Conservation (phyloP, 2,888 invertebrate genomes). For the Stenotaenia linearis region DNA sequence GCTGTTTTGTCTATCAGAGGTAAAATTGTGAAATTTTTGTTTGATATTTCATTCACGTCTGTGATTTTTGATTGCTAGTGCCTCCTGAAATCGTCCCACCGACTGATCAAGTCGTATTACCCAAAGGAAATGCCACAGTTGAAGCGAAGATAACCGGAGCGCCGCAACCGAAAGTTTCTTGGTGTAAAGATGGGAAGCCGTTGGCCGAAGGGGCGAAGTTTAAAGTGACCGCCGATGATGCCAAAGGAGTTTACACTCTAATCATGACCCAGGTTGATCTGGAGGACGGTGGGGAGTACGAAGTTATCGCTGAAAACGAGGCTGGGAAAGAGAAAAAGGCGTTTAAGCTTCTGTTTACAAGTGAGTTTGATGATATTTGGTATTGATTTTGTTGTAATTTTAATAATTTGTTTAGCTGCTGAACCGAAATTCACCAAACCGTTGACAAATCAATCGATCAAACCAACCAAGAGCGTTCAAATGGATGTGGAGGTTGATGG, state of each 20-base stretch:
- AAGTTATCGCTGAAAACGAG: constrained; percentile 69
- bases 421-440: constrained; percentile 45
- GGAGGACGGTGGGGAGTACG: constrained; percentile 72
- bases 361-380: constrained; percentile 30
- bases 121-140: constrained; percentile 31
- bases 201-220: constrained; percentile 39
- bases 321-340: constrained; percentile 61
- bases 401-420: constrained; percentile 39
- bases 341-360: constrained; percentile 35
- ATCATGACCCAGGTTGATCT: constrained; percentile 63
- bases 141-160: constrained; percentile 35
- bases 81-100: constrained; percentile 34
- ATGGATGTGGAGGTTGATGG: constrained; percentile 70
- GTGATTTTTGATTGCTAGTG: constrained; percentile 13
- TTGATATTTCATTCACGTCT: not conserved
- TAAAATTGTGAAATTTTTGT: not conserved
- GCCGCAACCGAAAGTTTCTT: constrained; percentile 33
- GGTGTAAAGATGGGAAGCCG: constrained; percentile 63
- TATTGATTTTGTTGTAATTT: too few species aligned
- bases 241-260: constrained; percentile 58
- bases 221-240: constrained; percentile 48
- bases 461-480: constrained; percentile 7
- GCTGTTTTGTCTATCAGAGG: constrained; percentile 33
- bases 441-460: constrained; percentile 41
- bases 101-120: constrained; percentile 35